phyloP scores from a whole-genome alignment of 2,888 invertebrate species.

The Eilema griseolum region DNA sequence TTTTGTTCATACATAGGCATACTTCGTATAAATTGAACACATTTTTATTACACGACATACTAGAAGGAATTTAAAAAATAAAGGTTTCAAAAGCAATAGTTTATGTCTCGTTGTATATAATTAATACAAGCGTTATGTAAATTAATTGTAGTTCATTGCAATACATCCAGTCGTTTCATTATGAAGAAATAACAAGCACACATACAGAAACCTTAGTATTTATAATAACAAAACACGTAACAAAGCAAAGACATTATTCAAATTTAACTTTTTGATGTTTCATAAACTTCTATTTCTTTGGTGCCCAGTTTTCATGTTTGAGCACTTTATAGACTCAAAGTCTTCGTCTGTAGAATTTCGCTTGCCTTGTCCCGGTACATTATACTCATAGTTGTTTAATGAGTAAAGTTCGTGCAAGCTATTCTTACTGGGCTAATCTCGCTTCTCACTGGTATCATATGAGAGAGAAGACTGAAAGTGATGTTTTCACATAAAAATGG shows the following conservation, averaged over 20 bases:
- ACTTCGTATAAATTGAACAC: no score
- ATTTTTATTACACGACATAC: no score
- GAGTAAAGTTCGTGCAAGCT: slow-evolving; percentile 31
- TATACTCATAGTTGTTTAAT: slow-evolving; percentile 34
- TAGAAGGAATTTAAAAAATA: no score
- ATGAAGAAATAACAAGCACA: no score
- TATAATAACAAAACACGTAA: no score
- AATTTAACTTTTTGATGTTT: neutral
- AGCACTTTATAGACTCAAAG: neutral
- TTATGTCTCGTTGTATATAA: no score
- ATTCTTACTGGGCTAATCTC: slow-evolving; percentile 17
- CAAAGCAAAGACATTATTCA: neutral
- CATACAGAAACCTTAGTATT: neutral
- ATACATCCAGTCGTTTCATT: no score
- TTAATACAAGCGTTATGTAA: no score
- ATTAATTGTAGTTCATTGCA: no score
- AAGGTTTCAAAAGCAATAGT: no score
- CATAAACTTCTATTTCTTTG: neutral
- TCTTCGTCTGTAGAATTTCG: neutral
- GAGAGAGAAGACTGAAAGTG: slow-evolving; percentile 3
- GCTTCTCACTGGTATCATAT: slow-evolving; percentile 9
- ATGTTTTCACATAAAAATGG: neutral
- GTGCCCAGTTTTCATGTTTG: neutral
- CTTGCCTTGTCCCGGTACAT: slow-evolving; percentile 14
- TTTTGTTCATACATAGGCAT: neutral